phyloP scores from a whole-genome alignment of 2,888 invertebrate genomes.

The Phortica magna region DNA sequence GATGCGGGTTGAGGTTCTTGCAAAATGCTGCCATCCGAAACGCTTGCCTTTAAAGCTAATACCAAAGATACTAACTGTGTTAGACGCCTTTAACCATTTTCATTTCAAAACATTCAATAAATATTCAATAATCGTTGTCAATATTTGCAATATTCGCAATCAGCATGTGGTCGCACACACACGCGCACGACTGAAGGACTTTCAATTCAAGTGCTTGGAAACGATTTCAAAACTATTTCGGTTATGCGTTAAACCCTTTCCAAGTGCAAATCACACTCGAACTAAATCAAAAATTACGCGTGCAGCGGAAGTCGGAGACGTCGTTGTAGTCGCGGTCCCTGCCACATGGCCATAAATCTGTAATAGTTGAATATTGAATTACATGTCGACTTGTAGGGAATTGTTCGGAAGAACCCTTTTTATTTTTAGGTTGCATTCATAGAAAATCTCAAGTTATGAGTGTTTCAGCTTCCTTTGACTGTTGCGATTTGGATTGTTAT shows the following conservation, averaged over 20 bases:
- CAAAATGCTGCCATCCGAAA: too few relatives aligned
- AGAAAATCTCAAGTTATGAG: conserved; percentile 66
- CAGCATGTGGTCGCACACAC: conserved; percentile 74
- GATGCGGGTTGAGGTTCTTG: background rate
- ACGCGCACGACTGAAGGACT: conserved; percentile 39
- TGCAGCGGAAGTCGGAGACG: conserved; percentile 40
- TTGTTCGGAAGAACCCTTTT: conserved; percentile 42
- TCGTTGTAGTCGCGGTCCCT: conserved; percentile 47
- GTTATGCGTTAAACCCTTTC: conserved; percentile 54
- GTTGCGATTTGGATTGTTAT: conserved; percentile 9
- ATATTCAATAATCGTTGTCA: conserved; percentile 27
- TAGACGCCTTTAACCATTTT: background rate
- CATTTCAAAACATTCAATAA: conserved; percentile 27
- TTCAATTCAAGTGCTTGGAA: conserved; percentile 44
- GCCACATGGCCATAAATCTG: conserved; percentile 68
- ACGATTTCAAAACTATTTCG: conserved; percentile 70
- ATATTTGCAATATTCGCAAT: conserved; percentile 58
- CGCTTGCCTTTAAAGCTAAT: too few relatives aligned
- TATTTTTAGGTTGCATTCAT: conserved; percentile 49
- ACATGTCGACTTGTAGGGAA: conserved; percentile 43
- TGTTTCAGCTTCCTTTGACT: conserved; percentile 39
- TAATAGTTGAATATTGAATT: conserved; percentile 75
- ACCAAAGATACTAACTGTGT: too few relatives aligned
- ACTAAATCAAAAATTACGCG: conserved; percentile 76
- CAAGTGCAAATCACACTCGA: conserved; percentile 57